phyloP scores from a whole-genome alignment of 2,888 invertebrate species.

The Melinopterus prodromus region DNA sequence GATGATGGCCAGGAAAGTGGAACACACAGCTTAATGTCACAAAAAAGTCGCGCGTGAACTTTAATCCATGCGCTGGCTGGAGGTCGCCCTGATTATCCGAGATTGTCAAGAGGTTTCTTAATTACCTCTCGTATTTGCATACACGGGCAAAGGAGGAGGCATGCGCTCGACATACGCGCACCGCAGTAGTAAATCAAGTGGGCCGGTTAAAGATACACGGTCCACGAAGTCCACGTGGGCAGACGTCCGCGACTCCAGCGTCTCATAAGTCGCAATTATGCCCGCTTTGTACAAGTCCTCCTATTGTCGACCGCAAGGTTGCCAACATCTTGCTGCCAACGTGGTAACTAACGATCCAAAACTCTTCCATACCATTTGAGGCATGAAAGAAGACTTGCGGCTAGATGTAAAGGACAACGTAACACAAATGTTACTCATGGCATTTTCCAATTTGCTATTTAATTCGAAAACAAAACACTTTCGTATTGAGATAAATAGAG shows the following conservation, averaged over 20 bases:
- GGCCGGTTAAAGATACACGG: slow-evolving; percentile 30
- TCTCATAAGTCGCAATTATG: slow-evolving; percentile 60
- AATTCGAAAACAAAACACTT: no score
- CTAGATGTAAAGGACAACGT: no score
- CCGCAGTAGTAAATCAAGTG: slow-evolving; percentile 31
- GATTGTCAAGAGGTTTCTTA: slow-evolving; percentile 4
- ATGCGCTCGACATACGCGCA: not conserved
- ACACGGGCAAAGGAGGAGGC: slow-evolving; percentile 19
- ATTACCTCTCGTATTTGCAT: slow-evolving; percentile 24
- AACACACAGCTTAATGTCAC: not conserved
- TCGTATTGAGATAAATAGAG: no score
- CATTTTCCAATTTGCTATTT: no score
- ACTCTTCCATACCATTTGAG: not conserved
- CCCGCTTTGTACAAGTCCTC: slow-evolving; percentile 58
- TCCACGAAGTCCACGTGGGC: slow-evolving; percentile 49
- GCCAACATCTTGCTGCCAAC: slow-evolving; percentile 35
- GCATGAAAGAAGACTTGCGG: not conserved
- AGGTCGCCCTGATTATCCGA: slow-evolving; percentile 4
- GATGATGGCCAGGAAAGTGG: slow-evolving; percentile 4
- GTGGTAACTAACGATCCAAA: slow-evolving; percentile 26
- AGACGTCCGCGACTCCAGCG: slow-evolving; percentile 57
- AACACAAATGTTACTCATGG: no score
- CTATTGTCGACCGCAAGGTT: slow-evolving; percentile 49
- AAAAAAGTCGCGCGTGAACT: slow-evolving; percentile 4
- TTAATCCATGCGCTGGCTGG: not conserved